These are phyloP conservation scores for Puffinus mauretanicus DNA, from an alignment of 2,113 vertebrate genomes.

Conservation along the genomic window DNA sequence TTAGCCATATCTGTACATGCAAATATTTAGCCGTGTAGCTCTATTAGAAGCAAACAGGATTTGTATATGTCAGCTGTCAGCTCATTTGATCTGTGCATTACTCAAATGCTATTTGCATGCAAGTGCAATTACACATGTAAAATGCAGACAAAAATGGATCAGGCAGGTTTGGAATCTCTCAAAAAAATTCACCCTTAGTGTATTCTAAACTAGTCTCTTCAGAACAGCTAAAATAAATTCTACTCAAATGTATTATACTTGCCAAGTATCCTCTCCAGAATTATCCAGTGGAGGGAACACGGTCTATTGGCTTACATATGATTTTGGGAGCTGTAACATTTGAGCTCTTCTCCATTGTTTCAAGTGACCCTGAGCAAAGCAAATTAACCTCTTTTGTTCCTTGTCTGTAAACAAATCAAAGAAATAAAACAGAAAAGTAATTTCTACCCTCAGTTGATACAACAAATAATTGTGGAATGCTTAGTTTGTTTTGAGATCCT, in stretches of 20 bases:
- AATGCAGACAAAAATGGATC: background rate
- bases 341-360: background rate
- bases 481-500: background rate
- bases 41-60: background rate
- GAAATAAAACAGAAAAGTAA: background rate
- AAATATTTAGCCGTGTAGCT: background rate
- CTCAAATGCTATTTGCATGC: background rate
- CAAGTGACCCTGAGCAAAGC: background rate
- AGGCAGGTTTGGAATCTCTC: background rate
- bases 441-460: background rate
- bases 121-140: background rate
- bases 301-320: background rate
- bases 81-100: slow-evolving; percentile 13
- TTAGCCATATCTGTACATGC: background rate
- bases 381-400: background rate
- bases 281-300: background rate
- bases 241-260: background rate
- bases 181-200: background rate
- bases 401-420: background rate
- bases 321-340: background rate
- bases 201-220: background rate
- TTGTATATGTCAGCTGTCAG: slow-evolving; percentile 42
- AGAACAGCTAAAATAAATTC: background rate
- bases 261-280: background rate
- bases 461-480: background rate